Percentiles rank a stretch among this genome's conserved stretches.
phyloP scores from a whole-genome alignment of 53 echinoderm and acorn worm genomes.

The Pentamera pediparva region DNA sequence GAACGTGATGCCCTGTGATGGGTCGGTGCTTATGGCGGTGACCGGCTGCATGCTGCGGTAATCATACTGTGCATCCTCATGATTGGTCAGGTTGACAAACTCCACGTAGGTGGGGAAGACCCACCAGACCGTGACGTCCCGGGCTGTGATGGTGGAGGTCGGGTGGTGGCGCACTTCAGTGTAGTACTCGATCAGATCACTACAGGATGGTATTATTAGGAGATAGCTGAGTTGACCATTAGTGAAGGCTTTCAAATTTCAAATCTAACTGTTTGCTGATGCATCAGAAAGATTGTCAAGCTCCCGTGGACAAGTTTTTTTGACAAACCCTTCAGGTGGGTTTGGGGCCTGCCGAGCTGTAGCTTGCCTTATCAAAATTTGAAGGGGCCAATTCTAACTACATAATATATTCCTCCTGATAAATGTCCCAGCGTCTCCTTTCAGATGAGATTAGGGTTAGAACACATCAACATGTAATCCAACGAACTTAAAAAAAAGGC shows the following conservation, averaged over 20 bases:
- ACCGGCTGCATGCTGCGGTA: conserved; percentile 48
- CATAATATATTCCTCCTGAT: too few species aligned
- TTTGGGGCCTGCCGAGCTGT: too few species aligned
- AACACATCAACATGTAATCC: too few species aligned
- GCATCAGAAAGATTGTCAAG: not conserved
- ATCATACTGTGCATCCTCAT: conserved; percentile 28
- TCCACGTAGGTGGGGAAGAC: conserved; percentile 64
- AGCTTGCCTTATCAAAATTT: too few species aligned
- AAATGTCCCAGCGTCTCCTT: too few species aligned
- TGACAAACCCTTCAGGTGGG: not conserved
- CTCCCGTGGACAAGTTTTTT: not conserved
- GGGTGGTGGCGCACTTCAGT: conserved; percentile 61
- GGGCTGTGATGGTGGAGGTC: conserved; percentile 54
- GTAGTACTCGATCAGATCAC: conserved; percentile 61
- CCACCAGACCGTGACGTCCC: conserved; percentile 60
- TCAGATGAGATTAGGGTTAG: too few species aligned
- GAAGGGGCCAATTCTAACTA: too few species aligned
- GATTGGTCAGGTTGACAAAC: conserved; percentile 62
- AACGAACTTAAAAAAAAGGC: too few species aligned
- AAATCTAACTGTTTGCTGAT: not conserved
- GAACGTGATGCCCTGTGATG: conserved; percentile 55
- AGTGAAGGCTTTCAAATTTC: not conserved
- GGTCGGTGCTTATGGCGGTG: conserved; percentile 39
- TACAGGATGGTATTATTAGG: not conserved
- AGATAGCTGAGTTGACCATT: not conserved